phyloP scores from a whole-genome alignment of 2,797 vertebrate species.

The Anguilla obscura region DNA sequence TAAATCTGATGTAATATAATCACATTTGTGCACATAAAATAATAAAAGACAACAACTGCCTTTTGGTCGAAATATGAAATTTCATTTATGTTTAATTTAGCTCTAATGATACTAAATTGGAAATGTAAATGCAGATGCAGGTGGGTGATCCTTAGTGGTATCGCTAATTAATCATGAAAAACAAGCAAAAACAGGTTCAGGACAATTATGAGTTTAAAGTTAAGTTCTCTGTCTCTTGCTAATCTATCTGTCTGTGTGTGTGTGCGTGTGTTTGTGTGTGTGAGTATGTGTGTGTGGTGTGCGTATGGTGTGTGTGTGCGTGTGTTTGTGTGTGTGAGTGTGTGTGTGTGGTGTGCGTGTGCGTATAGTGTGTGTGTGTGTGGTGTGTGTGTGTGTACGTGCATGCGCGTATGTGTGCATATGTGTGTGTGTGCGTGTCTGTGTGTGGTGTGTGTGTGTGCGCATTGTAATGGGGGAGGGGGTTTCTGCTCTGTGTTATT shows the following conservation, averaged over 20 bases:
- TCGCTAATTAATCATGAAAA: background rate
- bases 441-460: conserved; percentile 30
- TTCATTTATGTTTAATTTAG: background rate
- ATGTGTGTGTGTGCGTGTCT: conserved; percentile 31
- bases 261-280: conserved; percentile 31
- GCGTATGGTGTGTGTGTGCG: conserved; percentile 30
- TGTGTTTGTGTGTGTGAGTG: conserved; percentile 29
- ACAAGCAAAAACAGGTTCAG: background rate
- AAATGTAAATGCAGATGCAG: background rate
- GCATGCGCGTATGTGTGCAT: conserved; percentile 26
- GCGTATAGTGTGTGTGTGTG: conserved; percentile 3
- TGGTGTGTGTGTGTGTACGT: conserved; percentile 8
- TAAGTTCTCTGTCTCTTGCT: background rate
- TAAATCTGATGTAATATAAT: background rate
- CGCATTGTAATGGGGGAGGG: conserved; percentile 26
- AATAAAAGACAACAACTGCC: too few species aligned
- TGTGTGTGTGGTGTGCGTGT: conserved; percentile 20
- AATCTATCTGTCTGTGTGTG: conserved; percentile 25
- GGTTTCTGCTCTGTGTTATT: background rate
- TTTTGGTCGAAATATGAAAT: too few species aligned
- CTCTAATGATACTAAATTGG: background rate
- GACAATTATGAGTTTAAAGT: background rate
- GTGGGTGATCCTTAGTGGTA: background rate
- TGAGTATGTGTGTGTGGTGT: conserved; percentile 16
- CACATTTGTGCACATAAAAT: background rate